Evolutionary conservation across 2,113 vertebrate genomes (phyloP).

Genomic region (Vulpes lagopus): DNA sequence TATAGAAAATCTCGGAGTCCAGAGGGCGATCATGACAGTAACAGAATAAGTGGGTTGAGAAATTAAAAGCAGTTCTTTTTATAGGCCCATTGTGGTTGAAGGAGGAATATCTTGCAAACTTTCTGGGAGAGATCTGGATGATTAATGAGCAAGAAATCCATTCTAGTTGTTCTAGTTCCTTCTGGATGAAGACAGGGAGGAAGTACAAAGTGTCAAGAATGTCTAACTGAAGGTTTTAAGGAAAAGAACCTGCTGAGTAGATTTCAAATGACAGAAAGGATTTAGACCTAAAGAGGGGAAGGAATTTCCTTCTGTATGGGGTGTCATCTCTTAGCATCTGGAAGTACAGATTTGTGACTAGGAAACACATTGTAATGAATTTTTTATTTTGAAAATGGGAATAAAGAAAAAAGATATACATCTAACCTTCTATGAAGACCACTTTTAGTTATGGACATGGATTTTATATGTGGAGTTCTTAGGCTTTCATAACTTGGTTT

Average conservation of each 20-base stretch:
- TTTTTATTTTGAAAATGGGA: background rate
- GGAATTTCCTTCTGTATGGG: background rate
- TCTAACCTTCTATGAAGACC: background rate
- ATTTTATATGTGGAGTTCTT: background rate
- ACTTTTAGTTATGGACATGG: background rate
- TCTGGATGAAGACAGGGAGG: background rate
- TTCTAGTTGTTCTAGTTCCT: background rate
- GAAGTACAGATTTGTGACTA: background rate
- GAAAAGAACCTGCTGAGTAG: background rate
- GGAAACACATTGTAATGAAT: background rate
- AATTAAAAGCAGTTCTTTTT: conserved; percentile 13
- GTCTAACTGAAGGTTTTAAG: background rate
- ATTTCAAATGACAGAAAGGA: background rate
- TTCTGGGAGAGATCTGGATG: conserved; percentile 7
- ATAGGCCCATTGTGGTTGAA: background rate
- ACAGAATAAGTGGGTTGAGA: background rate
- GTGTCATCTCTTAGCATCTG: background rate
- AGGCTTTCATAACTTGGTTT: background rate
- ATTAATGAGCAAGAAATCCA: background rate
- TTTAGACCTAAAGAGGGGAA: background rate
- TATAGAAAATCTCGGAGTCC: background rate
- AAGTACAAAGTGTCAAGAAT: background rate
- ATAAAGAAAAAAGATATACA: conserved; percentile 19
- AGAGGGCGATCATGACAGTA: background rate
- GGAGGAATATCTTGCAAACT: background rate